phyloP scores from a whole-genome alignment of 2,113 vertebrate species.

The Sylvietta virens region DNA sequence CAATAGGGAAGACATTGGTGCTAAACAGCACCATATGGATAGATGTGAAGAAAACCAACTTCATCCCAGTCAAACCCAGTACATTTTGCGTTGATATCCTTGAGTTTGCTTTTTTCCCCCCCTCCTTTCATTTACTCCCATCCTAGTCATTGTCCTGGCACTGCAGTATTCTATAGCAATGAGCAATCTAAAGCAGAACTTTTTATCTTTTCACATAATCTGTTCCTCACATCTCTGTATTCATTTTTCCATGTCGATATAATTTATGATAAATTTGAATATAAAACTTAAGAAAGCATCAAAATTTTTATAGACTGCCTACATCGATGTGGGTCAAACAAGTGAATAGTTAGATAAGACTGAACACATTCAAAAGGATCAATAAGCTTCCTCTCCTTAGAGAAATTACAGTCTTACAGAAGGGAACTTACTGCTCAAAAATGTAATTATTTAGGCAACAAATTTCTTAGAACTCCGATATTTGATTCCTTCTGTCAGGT shows the following conservation, averaged over 20 bases:
- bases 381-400: neutral
- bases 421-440: neutral
- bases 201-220: neutral
- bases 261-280: neutral
- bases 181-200: neutral
- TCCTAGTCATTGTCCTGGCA: neutral
- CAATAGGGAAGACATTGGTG: neutral
- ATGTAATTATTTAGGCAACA: neutral
- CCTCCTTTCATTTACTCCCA: neutral
- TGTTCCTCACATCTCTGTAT: neutral
- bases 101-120: accelerated
- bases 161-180: neutral
- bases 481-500: neutral
- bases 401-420: neutral
- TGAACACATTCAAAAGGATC: neutral
- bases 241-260: neutral
- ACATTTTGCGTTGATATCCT: neutral
- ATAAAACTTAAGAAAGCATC: neutral
- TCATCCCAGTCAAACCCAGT: neutral
- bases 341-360: neutral
- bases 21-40: neutral
- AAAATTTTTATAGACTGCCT: neutral
- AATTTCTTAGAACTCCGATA: neutral
- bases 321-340: neutral
- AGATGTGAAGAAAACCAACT: neutral